phyloP scores from a whole-genome alignment of 2,888 invertebrate species.

The Mantis religiosa region DNA sequence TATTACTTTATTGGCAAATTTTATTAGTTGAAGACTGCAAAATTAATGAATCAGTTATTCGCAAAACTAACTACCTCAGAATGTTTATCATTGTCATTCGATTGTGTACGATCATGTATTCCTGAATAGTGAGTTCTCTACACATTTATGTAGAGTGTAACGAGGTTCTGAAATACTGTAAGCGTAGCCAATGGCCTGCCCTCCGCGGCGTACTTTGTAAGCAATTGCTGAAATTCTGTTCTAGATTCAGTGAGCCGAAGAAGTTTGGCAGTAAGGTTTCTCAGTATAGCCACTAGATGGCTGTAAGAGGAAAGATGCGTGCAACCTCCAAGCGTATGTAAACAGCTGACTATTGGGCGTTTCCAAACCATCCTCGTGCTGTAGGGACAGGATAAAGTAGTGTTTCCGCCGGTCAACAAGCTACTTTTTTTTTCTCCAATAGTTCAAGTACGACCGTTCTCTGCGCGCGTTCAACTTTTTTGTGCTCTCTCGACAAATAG shows the following conservation, averaged over 20 bases:
- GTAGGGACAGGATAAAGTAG: not conserved
- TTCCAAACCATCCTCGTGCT: not conserved
- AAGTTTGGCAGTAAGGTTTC: not conserved
- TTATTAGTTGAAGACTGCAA: too few relatives aligned
- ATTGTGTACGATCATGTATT: too few relatives aligned
- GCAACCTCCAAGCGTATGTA: not conserved
- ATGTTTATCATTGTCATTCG: too few relatives aligned
- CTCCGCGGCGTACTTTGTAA: too few relatives aligned
- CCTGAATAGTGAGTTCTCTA: too few relatives aligned
- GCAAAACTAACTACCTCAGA: too few relatives aligned
- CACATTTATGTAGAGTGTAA: too few relatives aligned
- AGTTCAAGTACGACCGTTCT: not conserved
- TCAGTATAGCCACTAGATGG: not conserved
- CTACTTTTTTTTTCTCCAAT: not conserved
- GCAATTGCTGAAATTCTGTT: too few relatives aligned
- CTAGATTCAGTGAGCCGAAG: not conserved
- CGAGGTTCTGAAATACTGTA: too few relatives aligned
- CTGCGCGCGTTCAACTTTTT: not conserved
- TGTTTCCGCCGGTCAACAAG: not conserved
- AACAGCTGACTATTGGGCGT: conserved; percentile 12
- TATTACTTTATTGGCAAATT: too few relatives aligned
- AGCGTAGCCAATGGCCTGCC: too few relatives aligned
- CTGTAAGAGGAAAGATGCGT: not conserved
- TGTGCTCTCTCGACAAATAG: not conserved
- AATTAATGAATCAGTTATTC: too few relatives aligned